phyloP scores from a whole-genome alignment of 2,888 invertebrate genomes.

The Erannis defoliaria region DNA sequence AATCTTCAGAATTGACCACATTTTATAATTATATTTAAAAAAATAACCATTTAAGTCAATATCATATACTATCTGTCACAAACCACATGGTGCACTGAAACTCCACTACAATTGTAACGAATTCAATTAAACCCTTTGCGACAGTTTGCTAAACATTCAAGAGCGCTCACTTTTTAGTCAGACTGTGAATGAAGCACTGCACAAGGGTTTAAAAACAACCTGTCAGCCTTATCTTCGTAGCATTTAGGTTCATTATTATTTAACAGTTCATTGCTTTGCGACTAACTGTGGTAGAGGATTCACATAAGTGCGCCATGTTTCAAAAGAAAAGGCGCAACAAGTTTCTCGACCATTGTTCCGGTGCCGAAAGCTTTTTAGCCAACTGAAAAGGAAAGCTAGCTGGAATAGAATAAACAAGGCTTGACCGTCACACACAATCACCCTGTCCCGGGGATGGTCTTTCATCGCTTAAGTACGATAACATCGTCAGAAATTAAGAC shows the following conservation, averaged over 20 bases:
- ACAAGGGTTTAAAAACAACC: background rate
- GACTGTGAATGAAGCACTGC: conserved; percentile 2
- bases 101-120: too few relatives aligned
- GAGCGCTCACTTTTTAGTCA: conserved; percentile 3
- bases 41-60: too few relatives aligned
- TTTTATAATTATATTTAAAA: too few relatives aligned
- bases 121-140: too few relatives aligned
- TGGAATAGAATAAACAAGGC: background rate
- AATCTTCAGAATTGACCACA: too few relatives aligned
- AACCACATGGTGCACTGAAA: too few relatives aligned
- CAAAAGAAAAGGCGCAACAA: conserved; percentile 30
- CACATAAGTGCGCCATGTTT: conserved; percentile 22
- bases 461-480: too few relatives aligned
- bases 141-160: background rate
- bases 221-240: background rate
- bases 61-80: too few relatives aligned
- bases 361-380: background rate
- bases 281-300: conserved; percentile 9
- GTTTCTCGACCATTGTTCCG: conserved; percentile 16
- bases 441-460: too few relatives aligned
- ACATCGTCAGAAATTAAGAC: too few relatives aligned
- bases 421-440: conserved; percentile 2
- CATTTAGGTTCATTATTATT: background rate
- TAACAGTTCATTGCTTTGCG: background rate
- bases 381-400: background rate